Base-by-base conservation (phyloP, 2,797 vertebrate species). In the Gymnopithys bicolor region DNA sequence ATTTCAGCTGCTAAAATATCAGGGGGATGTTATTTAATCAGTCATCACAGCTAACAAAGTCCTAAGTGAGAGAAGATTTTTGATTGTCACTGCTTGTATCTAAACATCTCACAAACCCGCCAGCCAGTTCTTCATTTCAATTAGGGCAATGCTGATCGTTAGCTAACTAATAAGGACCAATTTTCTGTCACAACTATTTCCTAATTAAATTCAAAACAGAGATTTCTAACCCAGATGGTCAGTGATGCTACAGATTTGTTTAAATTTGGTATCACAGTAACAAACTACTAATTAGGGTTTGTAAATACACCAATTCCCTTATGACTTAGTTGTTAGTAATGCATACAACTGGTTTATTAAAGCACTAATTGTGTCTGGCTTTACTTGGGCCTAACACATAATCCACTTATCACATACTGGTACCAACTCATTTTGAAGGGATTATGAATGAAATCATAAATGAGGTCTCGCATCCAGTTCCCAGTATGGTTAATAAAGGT, bases 241-340 rank as follows among this genome's bases (percentile, higher is more conserved):
- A 97, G 93, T 39, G 93, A 97, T 96, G 97, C 96, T 97, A 92
- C 97, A 96, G 98, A 97, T 98, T 98, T 98, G 97, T 97, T 98
- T 98, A 98, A 98, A 98, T 98, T 98, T 98, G 97, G 97, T 97
- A 97, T 90, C 95, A 97, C 96, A 98, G 97, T 97, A 98, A 98
- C 97, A 98, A 98, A 98, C 98, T 97, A 96, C 98, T 98, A 98
- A 98, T 98, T 98, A 98, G 97, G 97, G 97, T 97, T 97, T 98
- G 97, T 98, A 98, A 98, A 98, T 98, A 98, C 95, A 97, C 95
- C 95, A 95, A 98, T 97, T 98, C 97, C 97, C 97, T 96, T 51
- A 80, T 96, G 97, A 97, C 97, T 63, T 70, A 93, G 95, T 97
- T 97, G 97, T 97, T 97, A 97, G 96, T 97, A 97, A 97, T 97